Evolutionary conservation across 2,888 invertebrate species (phyloP).

Genomic region (Philaethria dido): DNA sequence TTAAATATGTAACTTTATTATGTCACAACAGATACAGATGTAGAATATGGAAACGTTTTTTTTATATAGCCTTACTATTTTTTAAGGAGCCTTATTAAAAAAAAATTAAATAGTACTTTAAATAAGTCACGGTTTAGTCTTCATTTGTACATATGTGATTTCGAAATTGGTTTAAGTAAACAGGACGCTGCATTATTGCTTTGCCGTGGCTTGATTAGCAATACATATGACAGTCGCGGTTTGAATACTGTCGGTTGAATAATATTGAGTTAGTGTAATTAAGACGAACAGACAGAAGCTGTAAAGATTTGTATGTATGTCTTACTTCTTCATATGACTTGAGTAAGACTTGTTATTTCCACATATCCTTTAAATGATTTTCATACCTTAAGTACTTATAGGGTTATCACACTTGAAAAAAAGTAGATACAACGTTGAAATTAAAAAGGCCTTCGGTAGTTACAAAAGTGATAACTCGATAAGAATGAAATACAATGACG

Average conservation of each 20-base stretch:
- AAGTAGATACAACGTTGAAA: background rate
- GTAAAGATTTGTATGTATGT: slow-evolving; percentile 23
- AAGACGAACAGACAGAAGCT: slow-evolving; percentile 18
- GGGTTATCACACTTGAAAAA: background rate
- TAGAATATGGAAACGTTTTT: background rate
- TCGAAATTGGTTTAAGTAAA: slow-evolving; percentile 37
- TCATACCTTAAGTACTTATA: slow-evolving; percentile 11
- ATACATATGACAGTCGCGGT: slow-evolving; percentile 33
- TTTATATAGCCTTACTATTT: too few species aligned
- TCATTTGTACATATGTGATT: slow-evolving; percentile 11
- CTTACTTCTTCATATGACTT: slow-evolving; percentile 30
- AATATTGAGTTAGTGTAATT: slow-evolving; percentile 35
- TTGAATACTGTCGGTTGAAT: slow-evolving; percentile 32
- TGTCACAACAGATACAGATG: background rate
- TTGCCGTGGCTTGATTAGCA: slow-evolving; percentile 25
- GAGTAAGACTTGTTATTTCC: slow-evolving; percentile 39
- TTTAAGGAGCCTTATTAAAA: too few species aligned
- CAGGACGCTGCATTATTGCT: slow-evolving; percentile 34
- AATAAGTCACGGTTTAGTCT: slow-evolving; percentile 2
- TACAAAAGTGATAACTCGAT: background rate
- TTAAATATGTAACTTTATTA: slow-evolving; percentile 1
- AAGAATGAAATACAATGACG: background rate
- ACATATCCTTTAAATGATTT: slow-evolving; percentile 28
- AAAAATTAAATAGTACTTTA: slow-evolving; percentile 1
- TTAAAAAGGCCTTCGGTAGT: background rate